These are phyloP conservation scores for Antheraea yamamai DNA, from an alignment of 2,888 invertebrate genomes.

Conservation along the genomic window DNA sequence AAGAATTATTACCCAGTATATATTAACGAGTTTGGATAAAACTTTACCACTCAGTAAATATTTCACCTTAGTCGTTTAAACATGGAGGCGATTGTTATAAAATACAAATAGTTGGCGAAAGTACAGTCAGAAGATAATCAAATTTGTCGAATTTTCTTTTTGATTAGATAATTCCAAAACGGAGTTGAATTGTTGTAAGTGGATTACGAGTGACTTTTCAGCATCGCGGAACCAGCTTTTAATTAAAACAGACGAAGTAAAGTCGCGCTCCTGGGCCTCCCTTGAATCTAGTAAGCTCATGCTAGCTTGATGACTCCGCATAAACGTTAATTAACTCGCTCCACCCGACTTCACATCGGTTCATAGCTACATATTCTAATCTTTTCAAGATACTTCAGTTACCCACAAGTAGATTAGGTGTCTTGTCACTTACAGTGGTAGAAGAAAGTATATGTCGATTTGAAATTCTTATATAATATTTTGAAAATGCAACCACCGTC, in stretches of 20 bases:
- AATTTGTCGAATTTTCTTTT: conserved; percentile 21
- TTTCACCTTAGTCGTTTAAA: background rate
- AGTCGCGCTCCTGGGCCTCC: conserved; percentile 48
- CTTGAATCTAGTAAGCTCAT: conserved; percentile 43
- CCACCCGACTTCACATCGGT: conserved; percentile 48
- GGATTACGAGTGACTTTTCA: conserved; percentile 46
- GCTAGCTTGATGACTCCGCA: conserved; percentile 62
- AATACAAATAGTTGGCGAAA: background rate
- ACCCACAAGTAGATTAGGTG: background rate
- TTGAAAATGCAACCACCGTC: background rate
- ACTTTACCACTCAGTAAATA: conserved; percentile 17
- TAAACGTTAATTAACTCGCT: conserved; percentile 69
- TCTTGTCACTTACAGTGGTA: background rate
- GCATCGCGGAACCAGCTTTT: conserved; percentile 47
- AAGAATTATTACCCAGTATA: background rate
- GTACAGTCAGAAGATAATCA: background rate
- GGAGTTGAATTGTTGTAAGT: conserved; percentile 34
- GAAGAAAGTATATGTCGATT: background rate
- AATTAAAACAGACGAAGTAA: conserved; percentile 57
- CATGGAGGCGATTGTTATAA: background rate
- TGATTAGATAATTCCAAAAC: conserved; percentile 32
- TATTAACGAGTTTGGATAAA: conserved; percentile 40
- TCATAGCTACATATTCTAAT: conserved; percentile 20
- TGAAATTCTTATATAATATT: conserved; percentile 6
- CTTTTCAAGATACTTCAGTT: conserved; percentile 10